Percentiles rank a stretch among this genome's conserved stretches.
These are phyloP conservation scores for Chelon labrosus DNA, from an alignment of 2,797 vertebrate species.

Conservation along the genomic window DNA sequence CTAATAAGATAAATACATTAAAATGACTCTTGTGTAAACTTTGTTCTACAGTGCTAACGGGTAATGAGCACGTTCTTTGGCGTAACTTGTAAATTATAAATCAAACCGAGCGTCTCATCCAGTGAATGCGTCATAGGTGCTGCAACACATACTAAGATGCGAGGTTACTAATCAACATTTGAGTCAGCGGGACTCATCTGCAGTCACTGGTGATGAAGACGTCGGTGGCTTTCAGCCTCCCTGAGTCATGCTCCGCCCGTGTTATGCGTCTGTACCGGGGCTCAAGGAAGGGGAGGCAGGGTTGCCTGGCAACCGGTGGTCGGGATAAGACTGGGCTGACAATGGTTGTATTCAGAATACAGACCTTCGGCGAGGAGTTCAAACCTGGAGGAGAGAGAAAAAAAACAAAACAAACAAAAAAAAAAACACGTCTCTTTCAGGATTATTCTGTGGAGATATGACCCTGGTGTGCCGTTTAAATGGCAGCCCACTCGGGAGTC, in stretches of 20 bases:
- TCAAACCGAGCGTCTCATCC: not conserved
- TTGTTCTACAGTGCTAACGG: not conserved
- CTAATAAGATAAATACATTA: not conserved
- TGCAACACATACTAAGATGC: slow-evolving; percentile 32
- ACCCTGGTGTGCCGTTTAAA: slow-evolving; percentile 51
- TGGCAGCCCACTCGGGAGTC: slow-evolving; percentile 62
- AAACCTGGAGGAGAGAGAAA: slow-evolving; percentile 62
- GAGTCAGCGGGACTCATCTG: slow-evolving; percentile 45
- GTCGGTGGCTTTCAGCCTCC: slow-evolving; percentile 58
- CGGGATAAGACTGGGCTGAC: slow-evolving; percentile 73
- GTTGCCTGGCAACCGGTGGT: slow-evolving; percentile 86
- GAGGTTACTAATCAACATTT: slow-evolving; percentile 51
- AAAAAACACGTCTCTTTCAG: slow-evolving; percentile 69
- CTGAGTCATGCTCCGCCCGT: slow-evolving; percentile 55
- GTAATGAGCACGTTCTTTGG: not conserved
- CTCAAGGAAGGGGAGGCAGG: slow-evolving; percentile 78
- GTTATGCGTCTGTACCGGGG: slow-evolving; percentile 59
- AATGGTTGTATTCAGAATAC: slow-evolving; percentile 75
- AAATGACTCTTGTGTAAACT: not conserved
- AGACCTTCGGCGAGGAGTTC: slow-evolving; percentile 78
- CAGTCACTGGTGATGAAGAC: slow-evolving; percentile 49
- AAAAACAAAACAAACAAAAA: slow-evolving; percentile 64
- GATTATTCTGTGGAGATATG: slow-evolving; percentile 62
- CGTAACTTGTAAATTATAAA: slow-evolving; percentile 3
- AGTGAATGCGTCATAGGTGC: slow-evolving; percentile 18